These are phyloP conservation scores for Diplogasteroides magnus DNA, from an alignment of 1,140 invertebrate genomes.

Conservation along the genomic window DNA sequence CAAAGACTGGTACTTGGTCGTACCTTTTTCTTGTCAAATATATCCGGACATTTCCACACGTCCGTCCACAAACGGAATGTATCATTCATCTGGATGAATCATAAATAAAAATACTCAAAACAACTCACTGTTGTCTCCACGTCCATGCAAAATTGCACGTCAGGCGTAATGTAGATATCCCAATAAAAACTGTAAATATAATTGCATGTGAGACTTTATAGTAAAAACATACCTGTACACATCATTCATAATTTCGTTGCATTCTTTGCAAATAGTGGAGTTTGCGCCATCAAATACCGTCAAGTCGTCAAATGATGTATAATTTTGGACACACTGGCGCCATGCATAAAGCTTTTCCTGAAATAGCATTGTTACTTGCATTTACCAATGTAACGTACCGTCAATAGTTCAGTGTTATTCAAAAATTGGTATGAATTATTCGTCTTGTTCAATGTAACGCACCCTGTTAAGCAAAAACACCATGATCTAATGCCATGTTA, in stretches of 20 bases:
- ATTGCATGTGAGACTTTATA: neutral
- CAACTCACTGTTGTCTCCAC: neutral
- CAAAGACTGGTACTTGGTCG: neutral
- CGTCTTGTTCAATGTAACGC: neutral
- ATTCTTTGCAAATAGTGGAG: neutral
- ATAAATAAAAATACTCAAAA: neutral
- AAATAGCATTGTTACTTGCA: neutral
- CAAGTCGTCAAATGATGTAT: neutral
- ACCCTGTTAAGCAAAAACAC: neutral
- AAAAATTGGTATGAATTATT: neutral
- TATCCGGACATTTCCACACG: neutral
- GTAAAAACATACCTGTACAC: neutral
- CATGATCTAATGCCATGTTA: neutral
- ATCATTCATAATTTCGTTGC: neutral
- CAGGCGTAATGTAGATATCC: neutral
- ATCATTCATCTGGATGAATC: neutral
- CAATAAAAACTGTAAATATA: neutral
- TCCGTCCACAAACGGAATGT: neutral
- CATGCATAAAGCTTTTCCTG: neutral
- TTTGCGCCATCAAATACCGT: neutral
- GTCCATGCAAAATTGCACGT: neutral
- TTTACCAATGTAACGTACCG: neutral
- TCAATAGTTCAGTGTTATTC: neutral
- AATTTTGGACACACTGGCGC: neutral
- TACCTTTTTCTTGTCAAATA: neutral